These are phyloP conservation scores for Hippopotamus amphibius DNA, from an alignment of 2,113 vertebrate species.

Conservation along the genomic window DNA sequence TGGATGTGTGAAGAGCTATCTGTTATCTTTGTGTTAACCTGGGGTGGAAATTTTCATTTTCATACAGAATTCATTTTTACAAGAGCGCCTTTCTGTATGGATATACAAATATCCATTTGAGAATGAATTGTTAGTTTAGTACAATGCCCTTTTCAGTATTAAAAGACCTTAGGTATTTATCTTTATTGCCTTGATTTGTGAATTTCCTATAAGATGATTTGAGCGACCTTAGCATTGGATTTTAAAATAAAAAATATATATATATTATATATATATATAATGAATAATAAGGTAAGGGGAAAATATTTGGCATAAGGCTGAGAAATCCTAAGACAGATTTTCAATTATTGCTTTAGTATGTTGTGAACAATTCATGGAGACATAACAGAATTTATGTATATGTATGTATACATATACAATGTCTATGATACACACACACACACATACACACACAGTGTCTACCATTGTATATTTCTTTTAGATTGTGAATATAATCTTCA, in stretches of 20 bases:
- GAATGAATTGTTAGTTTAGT: constrained; percentile 32
- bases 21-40: constrained; percentile 36
- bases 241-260: neutral
- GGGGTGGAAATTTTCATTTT: constrained; percentile 32
- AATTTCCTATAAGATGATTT: constrained; percentile 13
- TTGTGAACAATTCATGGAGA: neutral
- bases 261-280: neutral
- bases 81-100: neutral
- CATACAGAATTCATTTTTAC: constrained; percentile 31
- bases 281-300: neutral
- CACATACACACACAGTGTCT: neutral
- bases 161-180: constrained; percentile 41
- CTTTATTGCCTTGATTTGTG: constrained; percentile 12
- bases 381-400: neutral
- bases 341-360: neutral
- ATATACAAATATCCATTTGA: neutral
- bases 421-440: neutral
- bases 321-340: neutral
- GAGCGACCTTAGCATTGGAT: neutral
- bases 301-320: neutral
- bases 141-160: constrained; percentile 17
- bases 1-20: constrained; percentile 6
- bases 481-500: neutral
- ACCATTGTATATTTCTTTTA: neutral
- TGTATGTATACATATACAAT: neutral